A percentile compares a stretch with the other conserved stretches of the same genome.
These are phyloP conservation scores for Malthinus seriepunctatus DNA, from an alignment of 2,888 invertebrate genomes.

Conservation along the genomic window DNA sequence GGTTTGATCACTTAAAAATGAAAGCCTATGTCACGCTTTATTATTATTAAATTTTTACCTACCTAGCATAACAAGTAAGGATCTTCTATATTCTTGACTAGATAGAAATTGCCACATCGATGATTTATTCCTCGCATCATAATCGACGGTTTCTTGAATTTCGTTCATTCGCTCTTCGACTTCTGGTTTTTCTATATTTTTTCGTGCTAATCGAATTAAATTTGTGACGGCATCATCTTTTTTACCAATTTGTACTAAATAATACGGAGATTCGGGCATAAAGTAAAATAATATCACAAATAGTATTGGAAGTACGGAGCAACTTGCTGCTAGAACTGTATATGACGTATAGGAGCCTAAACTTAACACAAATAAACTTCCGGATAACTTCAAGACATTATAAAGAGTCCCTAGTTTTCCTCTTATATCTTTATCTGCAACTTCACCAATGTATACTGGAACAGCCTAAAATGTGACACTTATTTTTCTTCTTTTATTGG, in stretches of 20 bases:
- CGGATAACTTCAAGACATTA: constrained; percentile 50
- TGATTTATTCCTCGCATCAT: constrained; percentile 9
- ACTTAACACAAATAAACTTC: constrained; percentile 50
- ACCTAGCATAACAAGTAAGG: constrained; percentile 7
- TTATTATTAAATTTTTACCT: neutral
- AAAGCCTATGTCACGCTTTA: too few relatives aligned
- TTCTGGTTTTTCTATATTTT: constrained; percentile 48
- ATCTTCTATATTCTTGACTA: constrained; percentile 6
- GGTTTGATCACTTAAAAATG: too few relatives aligned
- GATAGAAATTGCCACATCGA: constrained; percentile 1
- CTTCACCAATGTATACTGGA: constrained; percentile 60
- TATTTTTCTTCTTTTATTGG: constrained; percentile 36
- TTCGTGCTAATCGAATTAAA: constrained; percentile 43
- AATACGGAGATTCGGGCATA: constrained; percentile 57
- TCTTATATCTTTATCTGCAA: constrained; percentile 58
- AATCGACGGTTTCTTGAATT: constrained; percentile 47
- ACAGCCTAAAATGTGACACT: constrained; percentile 52
- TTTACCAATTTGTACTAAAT: constrained; percentile 50
- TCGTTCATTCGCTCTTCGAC: constrained; percentile 53
- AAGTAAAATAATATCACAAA: constrained; percentile 50
- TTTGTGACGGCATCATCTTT: constrained; percentile 45
- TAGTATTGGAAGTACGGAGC: constrained; percentile 44
- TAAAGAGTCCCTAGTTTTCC: constrained; percentile 50
- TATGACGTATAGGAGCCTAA: constrained; percentile 51
- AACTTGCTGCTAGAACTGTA: constrained; percentile 44